These are phyloP conservation scores for Rhinopomastus cyanomelas DNA, from an alignment of 2,113 vertebrate species.

Conservation along the genomic window DNA sequence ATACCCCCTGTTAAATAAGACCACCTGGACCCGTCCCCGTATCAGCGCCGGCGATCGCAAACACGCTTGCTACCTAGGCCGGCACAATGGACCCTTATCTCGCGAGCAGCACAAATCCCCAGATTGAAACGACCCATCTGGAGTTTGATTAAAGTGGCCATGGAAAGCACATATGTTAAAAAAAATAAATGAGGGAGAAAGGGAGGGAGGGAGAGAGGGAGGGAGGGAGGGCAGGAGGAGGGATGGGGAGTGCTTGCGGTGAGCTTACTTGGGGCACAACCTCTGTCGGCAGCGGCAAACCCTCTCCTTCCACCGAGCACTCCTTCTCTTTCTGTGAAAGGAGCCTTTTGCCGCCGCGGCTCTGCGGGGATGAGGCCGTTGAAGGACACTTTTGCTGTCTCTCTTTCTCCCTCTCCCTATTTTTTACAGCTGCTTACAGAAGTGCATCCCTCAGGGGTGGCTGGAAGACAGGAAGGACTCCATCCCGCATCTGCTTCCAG, in stretches of 20 bases:
- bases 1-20: slow-evolving; percentile 33
- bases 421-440: not conserved
- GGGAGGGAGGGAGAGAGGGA: no score
- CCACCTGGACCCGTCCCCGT: slow-evolving; percentile 39
- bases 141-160: slow-evolving; percentile 31
- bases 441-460: not conserved
- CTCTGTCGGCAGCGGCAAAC: not conserved
- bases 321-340: not conserved
- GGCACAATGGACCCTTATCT: slow-evolving; percentile 46
- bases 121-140: slow-evolving; percentile 47
- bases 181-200: no score
- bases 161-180: not conserved
- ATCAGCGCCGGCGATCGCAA: slow-evolving; percentile 46
- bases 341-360: not conserved
- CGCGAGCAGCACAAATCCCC: slow-evolving; percentile 20
- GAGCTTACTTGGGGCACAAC: not conserved
- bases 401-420: not conserved
- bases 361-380: not conserved
- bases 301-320: not conserved
- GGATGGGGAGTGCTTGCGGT: not conserved
- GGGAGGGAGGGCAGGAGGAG: not conserved
- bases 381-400: not conserved
- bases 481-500: not conserved
- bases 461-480: not conserved
- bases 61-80: slow-evolving; percentile 3